phyloP scores from a whole-genome alignment of 2,113 vertebrate genomes.

The Lathamus discolor region DNA sequence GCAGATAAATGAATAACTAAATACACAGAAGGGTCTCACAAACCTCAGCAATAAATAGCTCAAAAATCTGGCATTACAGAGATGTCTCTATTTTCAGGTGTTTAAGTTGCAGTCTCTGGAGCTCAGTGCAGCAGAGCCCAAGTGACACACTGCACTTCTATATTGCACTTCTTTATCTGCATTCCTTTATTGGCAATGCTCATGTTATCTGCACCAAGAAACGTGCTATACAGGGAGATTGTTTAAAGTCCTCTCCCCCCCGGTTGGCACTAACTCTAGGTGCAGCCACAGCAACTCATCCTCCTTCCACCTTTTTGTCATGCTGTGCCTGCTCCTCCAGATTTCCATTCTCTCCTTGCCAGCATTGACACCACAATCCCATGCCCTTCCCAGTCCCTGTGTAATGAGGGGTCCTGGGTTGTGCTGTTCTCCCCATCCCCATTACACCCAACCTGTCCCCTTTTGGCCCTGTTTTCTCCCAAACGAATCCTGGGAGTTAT shows the following conservation, averaged over 20 bases:
- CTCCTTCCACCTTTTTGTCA: neutral
- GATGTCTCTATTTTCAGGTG: neutral
- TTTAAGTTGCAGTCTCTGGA: neutral
- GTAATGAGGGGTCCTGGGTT: neutral
- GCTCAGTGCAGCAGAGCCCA: accelerated
- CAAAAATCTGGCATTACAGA: neutral
- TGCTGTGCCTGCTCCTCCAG: neutral
- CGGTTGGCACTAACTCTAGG: neutral
- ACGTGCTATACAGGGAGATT: too few relatives aligned
- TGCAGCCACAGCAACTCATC: neutral
- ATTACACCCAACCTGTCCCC: too few relatives aligned
- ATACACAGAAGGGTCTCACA: neutral
- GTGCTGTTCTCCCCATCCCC: neutral
- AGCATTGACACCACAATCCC: neutral
- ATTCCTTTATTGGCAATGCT: neutral
- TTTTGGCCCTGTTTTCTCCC: neutral
- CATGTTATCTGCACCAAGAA: accelerated
- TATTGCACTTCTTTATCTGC: neutral
- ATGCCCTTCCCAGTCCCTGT: neutral
- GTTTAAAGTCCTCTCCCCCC: neutral
- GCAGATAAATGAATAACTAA: neutral
- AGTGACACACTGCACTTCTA: neutral
- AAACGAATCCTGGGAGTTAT: neutral
- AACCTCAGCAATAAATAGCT: neutral
- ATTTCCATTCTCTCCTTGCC: neutral